Evolutionary conservation across 2,113 vertebrate species (phyloP), one percentile per base, ranked within the genome.

Genomic region (Carassius carassius): DNA sequence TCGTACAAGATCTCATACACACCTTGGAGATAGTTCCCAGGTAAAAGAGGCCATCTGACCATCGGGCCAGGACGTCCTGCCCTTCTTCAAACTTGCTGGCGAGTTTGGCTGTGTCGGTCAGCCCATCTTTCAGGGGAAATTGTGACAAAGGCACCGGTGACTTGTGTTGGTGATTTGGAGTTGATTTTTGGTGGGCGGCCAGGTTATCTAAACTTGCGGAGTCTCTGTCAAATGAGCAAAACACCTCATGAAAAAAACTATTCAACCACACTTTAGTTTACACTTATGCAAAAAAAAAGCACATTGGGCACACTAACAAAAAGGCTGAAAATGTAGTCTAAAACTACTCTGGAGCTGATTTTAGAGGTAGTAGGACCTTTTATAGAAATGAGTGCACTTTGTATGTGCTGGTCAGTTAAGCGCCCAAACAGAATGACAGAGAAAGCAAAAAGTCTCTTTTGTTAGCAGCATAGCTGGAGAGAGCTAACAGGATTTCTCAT

Each of bases 41-140:
- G 93, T 99, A 99, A 95, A 99, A 99, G 90, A 99, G 95, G 92
- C 97, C 98, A 94, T 99, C 98, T 91, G 97, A 99, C 98, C 98
- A 99, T 88, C 97, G 96, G 93, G 98, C 98, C 96, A 99, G 92
- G 94, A 99, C 98, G 91, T 99, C 98, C 93, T 99, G 98, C 91
- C 97, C 97, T 89, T 99, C 98, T 92, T 96, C 95, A 93, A 99
- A 99, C 95, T 97, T 97, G 93, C 94, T 95, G 87, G 95, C 91
- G 89, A 94, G 94, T 91, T 95, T 97, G 94, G 92, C 92, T 89
- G 95, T 91, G 65, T 93, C 92, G 91, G 95, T 96, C 94, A 97
- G 95, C 94, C 96, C 96, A 94, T 96, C 96, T 92, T 93, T 92
- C 74, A 94, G 92, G 63, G 95, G 94, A 88, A 94, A 94, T 90